Percentiles rank a stretch among this genome's conserved stretches.
These are phyloP conservation scores for Epizoanthus ramosus DNA, from an alignment of 92 coral and sea anemone species.

Conservation along the genomic window DNA sequence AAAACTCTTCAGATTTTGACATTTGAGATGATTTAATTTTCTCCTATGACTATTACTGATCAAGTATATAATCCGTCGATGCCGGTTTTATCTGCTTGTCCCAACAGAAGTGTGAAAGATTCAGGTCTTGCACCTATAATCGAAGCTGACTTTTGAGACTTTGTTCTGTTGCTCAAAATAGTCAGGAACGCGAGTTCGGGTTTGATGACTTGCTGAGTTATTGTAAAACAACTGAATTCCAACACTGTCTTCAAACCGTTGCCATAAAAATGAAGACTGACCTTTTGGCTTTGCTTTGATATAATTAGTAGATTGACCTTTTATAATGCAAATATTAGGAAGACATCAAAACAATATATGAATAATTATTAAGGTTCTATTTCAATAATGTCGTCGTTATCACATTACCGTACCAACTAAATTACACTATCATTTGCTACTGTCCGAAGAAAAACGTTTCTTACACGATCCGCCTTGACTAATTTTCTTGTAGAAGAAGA, in stretches of 20 bases:
- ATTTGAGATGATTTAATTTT: too few species aligned
- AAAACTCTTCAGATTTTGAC: too few species aligned
- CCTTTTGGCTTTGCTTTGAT: neutral
- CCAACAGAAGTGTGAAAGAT: too few species aligned
- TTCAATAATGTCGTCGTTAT: neutral
- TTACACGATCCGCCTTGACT: neutral
- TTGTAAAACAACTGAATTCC: conserved; percentile 1
- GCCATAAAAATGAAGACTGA: neutral
- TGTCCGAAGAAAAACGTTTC: neutral
- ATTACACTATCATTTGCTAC: too few species aligned
- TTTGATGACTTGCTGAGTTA: neutral
- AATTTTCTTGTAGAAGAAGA: conserved; percentile 19
- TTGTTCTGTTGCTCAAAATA: neutral
- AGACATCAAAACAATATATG: conserved; percentile 2
- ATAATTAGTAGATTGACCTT: neutral
- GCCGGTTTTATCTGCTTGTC: too few species aligned
- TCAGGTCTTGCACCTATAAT: too few species aligned
- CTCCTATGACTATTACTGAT: too few species aligned
- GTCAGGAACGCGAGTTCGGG: neutral
- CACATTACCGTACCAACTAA: neutral
- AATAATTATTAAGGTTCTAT: neutral
- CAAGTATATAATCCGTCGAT: too few species aligned
- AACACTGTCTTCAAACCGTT: neutral
- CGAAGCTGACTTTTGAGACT: too few species aligned
- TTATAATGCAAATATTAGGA: conserved; percentile 11